Evolutionary conservation across 2,113 vertebrate genomes (phyloP), one percentile per base, ranked within the genome.

Genomic region (Anarrhichthys ocellatus): DNA sequence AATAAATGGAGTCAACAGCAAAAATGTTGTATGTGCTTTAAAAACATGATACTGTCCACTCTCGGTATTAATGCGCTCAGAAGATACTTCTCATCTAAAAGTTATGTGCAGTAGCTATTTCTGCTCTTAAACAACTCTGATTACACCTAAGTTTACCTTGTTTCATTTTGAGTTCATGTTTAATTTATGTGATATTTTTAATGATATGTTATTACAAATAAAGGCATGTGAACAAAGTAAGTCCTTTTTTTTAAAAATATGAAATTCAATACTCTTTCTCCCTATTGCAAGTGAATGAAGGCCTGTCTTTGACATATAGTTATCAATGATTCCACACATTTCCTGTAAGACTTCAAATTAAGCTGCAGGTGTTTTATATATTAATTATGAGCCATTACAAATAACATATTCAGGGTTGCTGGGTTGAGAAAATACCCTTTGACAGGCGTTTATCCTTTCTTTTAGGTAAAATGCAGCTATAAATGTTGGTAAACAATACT

Each of bases 1-100:
- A 91, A 80, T 91, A 81, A 93, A 84, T 44, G 18, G 15, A 61
- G 68, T 61, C 62, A 46, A 56, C 14, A 11, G 24, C 2, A 29
- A 79, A 78, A 67, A 73, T 63, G 9, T 15, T 44, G 24, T 2
- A 63, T 65, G 17, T 36, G 18, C 5, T 44, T 22, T 61, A 29
- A 2, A 59, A 34, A 67, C 73, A 70, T 2, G 7, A 50, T 32
- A 54, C 7, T 71, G 15, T 81, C 7, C 58, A 1, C 14, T 72
- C 13, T 69, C n/a, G 71, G 20, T 77, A 40, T 58, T 29, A 64
- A 65, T 44, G n/a, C 29, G 71, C 62, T 85, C 84, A 85, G 82
- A 81, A 87, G 80, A 61, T 58, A 38, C 40, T 66, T 56, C 40
- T 38, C 17, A 5, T 20, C n/a, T 73, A 34, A 50, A 54, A 1